Evolutionary conservation across 2,888 invertebrate species (phyloP), one percentile per base, ranked within the genome.

Genomic region (Eupithecia subfuscata): DNA sequence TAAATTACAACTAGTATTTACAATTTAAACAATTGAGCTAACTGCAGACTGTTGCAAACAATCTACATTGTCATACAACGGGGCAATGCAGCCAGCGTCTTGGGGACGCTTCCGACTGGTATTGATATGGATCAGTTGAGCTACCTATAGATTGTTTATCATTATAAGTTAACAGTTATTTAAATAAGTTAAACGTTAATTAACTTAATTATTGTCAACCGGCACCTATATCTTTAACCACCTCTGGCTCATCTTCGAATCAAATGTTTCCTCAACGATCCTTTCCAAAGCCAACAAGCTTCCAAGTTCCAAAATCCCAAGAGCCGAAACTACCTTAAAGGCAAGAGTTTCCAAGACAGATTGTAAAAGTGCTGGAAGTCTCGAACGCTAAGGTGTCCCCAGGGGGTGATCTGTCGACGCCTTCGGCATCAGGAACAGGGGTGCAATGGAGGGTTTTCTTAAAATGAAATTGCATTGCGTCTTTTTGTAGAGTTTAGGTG

Each of bases 391-490:
- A 85, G 78, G 82, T 78, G 84, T 90, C 91, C 88, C 91, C 30
- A 16, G 90, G 89, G 91, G 80, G 89, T 91, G 87, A 86, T 91
- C 88, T 87, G 86, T 87, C 87, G 86, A 75, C 84, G 84, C 82
- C 80, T 80, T 56, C 76, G 79, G 78, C 75, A 18, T 64, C 34
- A 22, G 40, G 37, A 40, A 52, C 68, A 63, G 65, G 69, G 63
- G 43, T 75, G 43, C 67, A 48, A 12, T 65, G 37, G 63, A 68
- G 63, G 22, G 60, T 63, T 71, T 34, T 11, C 18, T 18, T 34
- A 18, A 12, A 34, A 34, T 64, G 48, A n/a, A 48, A n/a, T 18
- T 48, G 52, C 9, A 52, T 52, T 7, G n/a, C n/a, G 8, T n/a
- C 48, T n/a, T 48, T 18, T n/a, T 52, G 52, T 9, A n/a, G n/a